Evolutionary conservation across 2,797 vertebrate species (phyloP).

Genomic region (Poecilia velifera): DNA sequence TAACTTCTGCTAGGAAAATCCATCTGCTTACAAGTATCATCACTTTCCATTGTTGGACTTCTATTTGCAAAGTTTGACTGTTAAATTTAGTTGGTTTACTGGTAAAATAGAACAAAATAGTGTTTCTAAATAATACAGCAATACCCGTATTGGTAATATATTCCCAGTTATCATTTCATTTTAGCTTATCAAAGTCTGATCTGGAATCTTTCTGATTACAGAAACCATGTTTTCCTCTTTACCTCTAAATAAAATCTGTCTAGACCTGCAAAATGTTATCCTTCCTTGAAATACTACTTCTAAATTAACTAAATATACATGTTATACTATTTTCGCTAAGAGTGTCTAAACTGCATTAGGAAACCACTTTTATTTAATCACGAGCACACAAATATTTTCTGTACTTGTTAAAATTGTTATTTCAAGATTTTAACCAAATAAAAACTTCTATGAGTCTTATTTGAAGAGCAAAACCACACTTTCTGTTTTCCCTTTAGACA

Average conservation of each 20-base stretch:
- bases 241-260: not conserved
- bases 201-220: not conserved
- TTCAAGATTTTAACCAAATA: not conserved
- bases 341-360: not conserved
- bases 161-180: not conserved
- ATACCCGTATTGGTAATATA: not conserved
- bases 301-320: not conserved
- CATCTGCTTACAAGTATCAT: constrained; percentile 4
- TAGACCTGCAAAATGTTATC: not conserved
- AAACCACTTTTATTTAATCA: not conserved
- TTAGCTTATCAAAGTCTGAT: not conserved
- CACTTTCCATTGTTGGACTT: constrained; percentile 13
- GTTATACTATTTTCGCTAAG: not conserved
- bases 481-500: not conserved
- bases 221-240: not conserved
- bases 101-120: constrained; percentile 19
- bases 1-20: not conserved
- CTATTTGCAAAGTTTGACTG: constrained; percentile 4
- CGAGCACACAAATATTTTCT: not conserved
- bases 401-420: not conserved
- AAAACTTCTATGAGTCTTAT: not conserved
- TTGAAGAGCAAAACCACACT: not conserved
- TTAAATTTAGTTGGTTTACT: constrained; percentile 29
- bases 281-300: not conserved
- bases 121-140: constrained; percentile 22